Conservation (phyloP, 1,140 invertebrate species). For the Drosophila sechellia region DNA sequence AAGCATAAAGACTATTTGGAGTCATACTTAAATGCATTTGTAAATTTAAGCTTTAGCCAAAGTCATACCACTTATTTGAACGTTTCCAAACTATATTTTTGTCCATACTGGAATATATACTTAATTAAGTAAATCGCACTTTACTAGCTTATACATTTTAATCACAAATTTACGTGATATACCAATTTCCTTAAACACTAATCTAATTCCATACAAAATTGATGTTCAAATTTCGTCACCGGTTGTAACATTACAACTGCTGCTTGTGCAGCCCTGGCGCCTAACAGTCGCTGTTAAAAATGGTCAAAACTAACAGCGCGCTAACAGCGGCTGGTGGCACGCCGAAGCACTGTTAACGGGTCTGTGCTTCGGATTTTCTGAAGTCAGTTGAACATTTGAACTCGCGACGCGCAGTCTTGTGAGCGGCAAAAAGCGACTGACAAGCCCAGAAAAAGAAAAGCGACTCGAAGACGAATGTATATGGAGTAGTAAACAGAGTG, state of each 20-base stretch:
- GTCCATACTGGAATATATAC: too few relatives aligned
- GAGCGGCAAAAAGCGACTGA: conserved; percentile 51
- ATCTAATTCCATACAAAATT: neutral
- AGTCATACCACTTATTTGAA: too few relatives aligned
- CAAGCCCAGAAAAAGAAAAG: conserved; percentile 3
- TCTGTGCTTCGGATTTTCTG: conserved; percentile 11
- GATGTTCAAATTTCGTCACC: neutral
- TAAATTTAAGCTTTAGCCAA: too few relatives aligned
- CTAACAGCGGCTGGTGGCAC: neutral
- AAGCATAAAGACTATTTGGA: too few relatives aligned
- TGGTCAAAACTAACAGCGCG: conserved; percentile 46
- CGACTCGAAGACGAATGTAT: conserved; percentile 57
- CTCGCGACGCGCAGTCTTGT: conserved; percentile 79
- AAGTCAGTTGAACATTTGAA: conserved; percentile 64
- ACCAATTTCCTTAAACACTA: neutral
- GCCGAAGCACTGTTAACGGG: conserved; percentile 23
- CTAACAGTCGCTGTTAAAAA: conserved; percentile 56
- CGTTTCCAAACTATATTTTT: too few relatives aligned
- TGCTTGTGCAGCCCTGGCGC: conserved; percentile 42
- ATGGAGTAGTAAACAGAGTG: conserved; percentile 1
- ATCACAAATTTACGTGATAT: too few relatives aligned
- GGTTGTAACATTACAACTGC: conserved; percentile 1
- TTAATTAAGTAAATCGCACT: too few relatives aligned
- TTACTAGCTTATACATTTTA: too few relatives aligned
- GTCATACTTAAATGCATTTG: too few relatives aligned